Percentiles rank a stretch among this genome's conserved stretches.
These are phyloP conservation scores for Yoshiicerus persimilis DNA, from an alignment of 1,140 invertebrate species.

Conservation along the genomic window DNA sequence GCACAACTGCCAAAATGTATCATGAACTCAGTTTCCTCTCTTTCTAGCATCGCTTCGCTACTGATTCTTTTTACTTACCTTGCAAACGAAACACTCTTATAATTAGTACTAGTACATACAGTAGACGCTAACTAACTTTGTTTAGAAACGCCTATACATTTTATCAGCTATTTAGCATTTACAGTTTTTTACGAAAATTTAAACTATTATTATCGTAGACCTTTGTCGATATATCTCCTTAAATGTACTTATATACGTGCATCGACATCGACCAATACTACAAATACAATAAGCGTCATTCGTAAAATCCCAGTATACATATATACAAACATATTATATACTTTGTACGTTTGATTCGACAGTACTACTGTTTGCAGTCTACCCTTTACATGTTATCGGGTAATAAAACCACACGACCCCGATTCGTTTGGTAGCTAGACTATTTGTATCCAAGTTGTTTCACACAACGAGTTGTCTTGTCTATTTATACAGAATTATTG, in stretches of 20 bases:
- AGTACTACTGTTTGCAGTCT: background rate
- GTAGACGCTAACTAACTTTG: background rate
- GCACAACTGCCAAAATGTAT: slow-evolving; percentile 57
- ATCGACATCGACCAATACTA: too few species aligned
- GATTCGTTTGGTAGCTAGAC: background rate
- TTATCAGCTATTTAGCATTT: background rate
- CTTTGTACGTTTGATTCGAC: background rate
- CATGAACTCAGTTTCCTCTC: slow-evolving; percentile 51
- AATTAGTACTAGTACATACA: background rate
- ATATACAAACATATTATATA: background rate
- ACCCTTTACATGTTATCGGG: background rate
- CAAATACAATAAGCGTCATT: background rate
- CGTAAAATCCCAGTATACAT: background rate
- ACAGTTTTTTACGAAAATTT: background rate
- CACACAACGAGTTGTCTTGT: background rate
- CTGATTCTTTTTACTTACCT: slow-evolving; percentile 17
- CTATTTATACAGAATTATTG: background rate
- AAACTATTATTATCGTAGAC: background rate
- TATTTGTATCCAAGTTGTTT: background rate
- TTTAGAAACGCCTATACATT: background rate
- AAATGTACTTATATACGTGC: background rate
- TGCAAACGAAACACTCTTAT: background rate
- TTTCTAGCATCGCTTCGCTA: slow-evolving; percentile 27
- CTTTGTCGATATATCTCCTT: background rate
- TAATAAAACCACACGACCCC: background rate